Conservation (phyloP, 2,888 invertebrate genomes). For the Smittia sp. region DNA sequence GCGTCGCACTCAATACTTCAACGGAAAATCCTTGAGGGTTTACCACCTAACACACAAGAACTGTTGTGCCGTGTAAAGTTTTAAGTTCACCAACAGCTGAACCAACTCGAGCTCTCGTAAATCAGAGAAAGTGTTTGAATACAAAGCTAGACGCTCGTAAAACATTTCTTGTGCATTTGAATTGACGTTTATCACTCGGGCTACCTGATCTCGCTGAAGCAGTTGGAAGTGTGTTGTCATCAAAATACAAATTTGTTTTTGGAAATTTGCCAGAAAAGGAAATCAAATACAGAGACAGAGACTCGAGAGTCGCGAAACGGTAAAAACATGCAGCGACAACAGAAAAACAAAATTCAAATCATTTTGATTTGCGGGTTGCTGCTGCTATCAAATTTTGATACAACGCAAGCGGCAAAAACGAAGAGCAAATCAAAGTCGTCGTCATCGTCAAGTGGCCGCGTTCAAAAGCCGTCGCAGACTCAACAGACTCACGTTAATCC, state of each 20-base stretch:
- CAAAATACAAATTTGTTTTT: not conserved
- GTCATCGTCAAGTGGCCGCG: not conserved
- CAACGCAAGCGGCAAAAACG: not conserved
- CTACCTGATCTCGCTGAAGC: not conserved
- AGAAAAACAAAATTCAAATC: constrained; percentile 29
- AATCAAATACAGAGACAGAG: not conserved
- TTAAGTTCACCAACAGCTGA: not conserved
- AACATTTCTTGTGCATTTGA: not conserved
- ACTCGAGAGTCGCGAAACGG: not conserved
- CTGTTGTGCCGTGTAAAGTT: not conserved
- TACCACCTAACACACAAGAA: not conserved
- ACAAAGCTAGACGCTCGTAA: not conserved
- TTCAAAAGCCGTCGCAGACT: not conserved
- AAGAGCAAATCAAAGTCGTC: not conserved
- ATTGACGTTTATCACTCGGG: not conserved
- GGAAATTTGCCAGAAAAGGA: constrained; percentile 15
- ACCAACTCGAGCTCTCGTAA: not conserved
- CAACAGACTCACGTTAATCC: constrained; percentile 25
- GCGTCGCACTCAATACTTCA: not conserved
- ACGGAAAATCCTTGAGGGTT: not conserved
- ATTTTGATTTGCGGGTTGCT: constrained; percentile 37
- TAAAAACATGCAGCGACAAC: constrained; percentile 18
- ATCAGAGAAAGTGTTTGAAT: not conserved
- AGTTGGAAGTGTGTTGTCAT: not conserved
- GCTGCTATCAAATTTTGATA: constrained; percentile 22